Evolutionary conservation across 37 sponge, comb jelly and placozoan species (phyloP), one percentile per base, ranked within the genome.

Genomic region (Cliona cf. orientalis): DNA sequence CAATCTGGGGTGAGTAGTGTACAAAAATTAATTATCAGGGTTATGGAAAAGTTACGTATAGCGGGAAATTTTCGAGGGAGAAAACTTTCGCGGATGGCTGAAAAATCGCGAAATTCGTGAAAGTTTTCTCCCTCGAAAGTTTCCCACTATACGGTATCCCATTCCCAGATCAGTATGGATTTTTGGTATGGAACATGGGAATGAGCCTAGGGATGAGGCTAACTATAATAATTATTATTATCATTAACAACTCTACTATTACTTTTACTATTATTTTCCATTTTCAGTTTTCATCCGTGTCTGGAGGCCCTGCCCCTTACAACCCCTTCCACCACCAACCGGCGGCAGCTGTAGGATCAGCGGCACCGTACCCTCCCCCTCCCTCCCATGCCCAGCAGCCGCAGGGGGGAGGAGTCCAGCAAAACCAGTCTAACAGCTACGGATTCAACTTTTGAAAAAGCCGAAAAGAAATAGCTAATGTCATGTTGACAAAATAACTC

Each of bases 361-460:
- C 55, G 37, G 37, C 37, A 35, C 34, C 19, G 11, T 39, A 35
- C 29, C 46, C 60, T 35, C 45, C 78, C 66, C 6, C 42, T 33
- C 79, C 66, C 49, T n/a, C 66, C 22, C n/a, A 29, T 40, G 33
- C 43, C 53, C 62, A 72, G 3, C 36, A 61, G 12, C 45, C 46
- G 5, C 65, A 61, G 28, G 62, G 62, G 4, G 19, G 7, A 71
- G 4, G 22, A 43, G 40, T 46, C 42, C 9, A 41, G 69, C 6
- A 23, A 40, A 70, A 14, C 26, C 9, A 42, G 23, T 19, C 37
- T 39, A 17, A 43, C 11, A 53, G 46, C 39, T 81, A 72, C 32
- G 82, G 82, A 2, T 81, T 81, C 71, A 81, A 81, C 1, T 40
- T 70, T 58, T 81, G 32, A 72, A 49, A 49, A 49, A 49, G 55